Conservation (phyloP, 2,888 invertebrate species). For the Ariolimax columbianus region DNA sequence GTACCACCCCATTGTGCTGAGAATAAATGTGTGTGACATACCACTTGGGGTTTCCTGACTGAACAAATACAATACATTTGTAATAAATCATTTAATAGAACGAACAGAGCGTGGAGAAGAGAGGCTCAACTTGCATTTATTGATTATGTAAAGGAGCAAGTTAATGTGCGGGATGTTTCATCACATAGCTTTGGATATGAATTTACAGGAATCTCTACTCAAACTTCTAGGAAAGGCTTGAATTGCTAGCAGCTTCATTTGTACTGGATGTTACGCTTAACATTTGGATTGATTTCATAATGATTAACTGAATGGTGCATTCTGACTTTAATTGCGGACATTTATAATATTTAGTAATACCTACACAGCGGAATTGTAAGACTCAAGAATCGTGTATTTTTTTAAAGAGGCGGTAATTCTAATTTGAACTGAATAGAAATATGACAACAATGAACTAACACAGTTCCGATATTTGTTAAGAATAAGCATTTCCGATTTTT, state of each 20-base stretch:
- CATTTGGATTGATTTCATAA: background rate
- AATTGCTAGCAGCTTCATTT: background rate
- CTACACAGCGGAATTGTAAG: background rate
- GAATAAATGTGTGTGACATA: background rate
- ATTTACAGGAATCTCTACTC: background rate
- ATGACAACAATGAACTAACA: too few relatives aligned
- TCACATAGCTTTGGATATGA: background rate
- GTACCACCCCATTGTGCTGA: background rate
- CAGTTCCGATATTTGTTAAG: too few relatives aligned
- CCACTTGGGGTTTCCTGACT: background rate
- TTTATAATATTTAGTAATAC: background rate
- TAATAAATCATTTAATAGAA: background rate
- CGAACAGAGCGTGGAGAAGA: background rate
- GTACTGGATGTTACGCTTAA: background rate
- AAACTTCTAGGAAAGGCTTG: background rate
- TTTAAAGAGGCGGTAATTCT: background rate
- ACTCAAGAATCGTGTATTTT: background rate
- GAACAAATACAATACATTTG: background rate
- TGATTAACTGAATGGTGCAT: background rate
- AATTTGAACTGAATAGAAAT: too few relatives aligned
- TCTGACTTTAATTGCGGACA: background rate
- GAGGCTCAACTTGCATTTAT: background rate
- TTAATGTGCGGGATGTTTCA: conserved; percentile 17
- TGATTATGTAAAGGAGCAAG: conserved; percentile 27
- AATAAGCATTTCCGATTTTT: too few relatives aligned